Conservation (phyloP, 2,113 vertebrate genomes). For the Synodontis membranacea region DNA sequence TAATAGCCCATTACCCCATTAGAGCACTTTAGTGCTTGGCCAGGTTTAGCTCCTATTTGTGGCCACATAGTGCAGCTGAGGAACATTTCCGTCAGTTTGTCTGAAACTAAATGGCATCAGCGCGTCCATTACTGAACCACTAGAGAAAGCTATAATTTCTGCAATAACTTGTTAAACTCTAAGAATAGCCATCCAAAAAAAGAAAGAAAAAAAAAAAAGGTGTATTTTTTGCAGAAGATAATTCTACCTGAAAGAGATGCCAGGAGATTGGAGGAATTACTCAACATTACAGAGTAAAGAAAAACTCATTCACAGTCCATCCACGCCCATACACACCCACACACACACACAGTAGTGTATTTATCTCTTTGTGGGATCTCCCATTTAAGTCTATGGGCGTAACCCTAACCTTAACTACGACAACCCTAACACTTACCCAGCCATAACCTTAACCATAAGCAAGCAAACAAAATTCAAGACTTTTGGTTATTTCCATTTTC, state of each 20-base stretch:
- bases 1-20: constrained; percentile 50
- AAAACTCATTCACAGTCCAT: not conserved
- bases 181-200: not conserved
- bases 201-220: no score
- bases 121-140: constrained; percentile 31
- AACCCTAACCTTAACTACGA: no score
- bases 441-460: no score
- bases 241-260: not conserved
- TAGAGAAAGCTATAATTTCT: constrained; percentile 24
- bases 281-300: not conserved
- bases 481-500: no score
- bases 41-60: constrained; percentile 42
- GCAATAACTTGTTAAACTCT: constrained; percentile 14
- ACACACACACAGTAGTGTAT: not conserved
- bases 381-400: no score
- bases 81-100: constrained; percentile 33
- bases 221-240: not conserved
- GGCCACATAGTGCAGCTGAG: constrained; percentile 38
- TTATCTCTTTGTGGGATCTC: no score
- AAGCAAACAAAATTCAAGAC: no score
- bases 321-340: not conserved
- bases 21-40: constrained; percentile 43
- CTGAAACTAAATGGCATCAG: constrained; percentile 37
- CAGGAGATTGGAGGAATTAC: not conserved
- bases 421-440: no score